These are phyloP conservation scores for Amyelois transitella DNA, from an alignment of 1,140 invertebrate genomes.

Conservation along the genomic window DNA sequence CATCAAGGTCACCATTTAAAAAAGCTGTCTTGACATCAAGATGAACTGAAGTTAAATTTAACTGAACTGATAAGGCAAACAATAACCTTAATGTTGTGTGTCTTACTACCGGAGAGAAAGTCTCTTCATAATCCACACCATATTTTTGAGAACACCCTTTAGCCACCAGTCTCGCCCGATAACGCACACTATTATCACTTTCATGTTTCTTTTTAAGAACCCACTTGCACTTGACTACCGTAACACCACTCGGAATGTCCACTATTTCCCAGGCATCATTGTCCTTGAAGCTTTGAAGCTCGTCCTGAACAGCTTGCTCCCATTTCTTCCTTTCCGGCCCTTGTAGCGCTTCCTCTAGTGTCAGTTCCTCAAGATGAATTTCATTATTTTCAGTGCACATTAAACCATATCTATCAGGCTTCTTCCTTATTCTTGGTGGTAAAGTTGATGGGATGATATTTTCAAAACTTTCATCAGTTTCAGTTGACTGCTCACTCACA, in stretches of 20 bases:
- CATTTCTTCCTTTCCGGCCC: conserved; percentile 16
- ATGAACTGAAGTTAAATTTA: conserved; percentile 18
- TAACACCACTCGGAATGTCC: conserved; percentile 22
- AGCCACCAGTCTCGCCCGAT: conserved; percentile 20
- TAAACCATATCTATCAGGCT: conserved; percentile 12
- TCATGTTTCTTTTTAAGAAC: too few species aligned
- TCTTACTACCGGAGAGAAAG: conserved; percentile 12
- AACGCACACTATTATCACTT: conserved; percentile 19
- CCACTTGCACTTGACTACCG: too few species aligned
- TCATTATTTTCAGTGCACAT: conserved; percentile 10
- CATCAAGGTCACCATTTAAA: conserved; percentile 16
- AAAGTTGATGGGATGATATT: too few species aligned
- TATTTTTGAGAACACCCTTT: conserved; percentile 22
- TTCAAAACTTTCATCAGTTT: too few species aligned
- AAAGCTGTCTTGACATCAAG: conserved; percentile 27
- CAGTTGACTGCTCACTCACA: too few species aligned
- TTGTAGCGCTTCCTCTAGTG: conserved; percentile 14
- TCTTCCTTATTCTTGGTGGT: conserved; percentile 6
- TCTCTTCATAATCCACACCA: conserved; percentile 28
- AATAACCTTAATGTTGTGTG: conserved; percentile 21
- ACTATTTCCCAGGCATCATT: too few species aligned
- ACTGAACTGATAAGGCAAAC: conserved; percentile 23
- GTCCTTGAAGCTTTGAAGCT: conserved; percentile 21
- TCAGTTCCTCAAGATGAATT: conserved; percentile 13
- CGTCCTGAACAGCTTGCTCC: conserved; percentile 16